Evolutionary conservation across 2,797 vertebrate genomes (phyloP).

Genomic region (Glossophaga mutica): DNA sequence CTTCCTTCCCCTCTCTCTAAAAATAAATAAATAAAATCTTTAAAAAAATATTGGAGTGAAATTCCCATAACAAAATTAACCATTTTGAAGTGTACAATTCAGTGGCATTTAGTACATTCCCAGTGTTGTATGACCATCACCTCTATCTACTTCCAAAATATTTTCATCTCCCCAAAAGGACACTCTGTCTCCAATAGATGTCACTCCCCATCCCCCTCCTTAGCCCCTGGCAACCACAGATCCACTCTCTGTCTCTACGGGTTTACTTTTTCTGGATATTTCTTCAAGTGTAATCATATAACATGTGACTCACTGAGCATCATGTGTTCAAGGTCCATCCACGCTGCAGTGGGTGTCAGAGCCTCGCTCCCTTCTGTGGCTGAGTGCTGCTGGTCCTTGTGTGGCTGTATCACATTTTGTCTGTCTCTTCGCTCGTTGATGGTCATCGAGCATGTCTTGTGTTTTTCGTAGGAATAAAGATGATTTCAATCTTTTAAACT

Average conservation of each 20-base stretch:
- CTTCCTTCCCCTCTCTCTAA: too few species aligned
- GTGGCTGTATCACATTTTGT: neutral
- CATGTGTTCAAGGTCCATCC: neutral
- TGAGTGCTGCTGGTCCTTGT: neutral
- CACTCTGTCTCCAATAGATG: neutral
- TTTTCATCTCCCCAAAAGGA: neutral
- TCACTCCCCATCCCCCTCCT: neutral
- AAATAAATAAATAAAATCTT: too few species aligned
- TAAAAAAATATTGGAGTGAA: neutral
- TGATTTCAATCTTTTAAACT: neutral
- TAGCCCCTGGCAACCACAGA: neutral
- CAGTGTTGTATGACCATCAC: neutral
- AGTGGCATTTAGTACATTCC: neutral
- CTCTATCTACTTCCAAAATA: neutral
- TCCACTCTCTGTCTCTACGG: neutral
- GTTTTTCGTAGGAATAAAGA: neutral
- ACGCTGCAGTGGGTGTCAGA: neutral
- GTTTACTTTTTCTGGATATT: neutral
- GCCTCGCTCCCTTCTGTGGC: neutral
- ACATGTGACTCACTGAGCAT: neutral
- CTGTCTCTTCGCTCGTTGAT: neutral
- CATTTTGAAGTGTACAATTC: neutral
- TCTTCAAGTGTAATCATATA: too few species aligned
- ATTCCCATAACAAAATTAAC: neutral
- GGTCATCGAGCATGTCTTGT: neutral